Evolutionary conservation across 2,113 vertebrate genomes (phyloP).

Genomic region (Laticauda laticaudata): DNA sequence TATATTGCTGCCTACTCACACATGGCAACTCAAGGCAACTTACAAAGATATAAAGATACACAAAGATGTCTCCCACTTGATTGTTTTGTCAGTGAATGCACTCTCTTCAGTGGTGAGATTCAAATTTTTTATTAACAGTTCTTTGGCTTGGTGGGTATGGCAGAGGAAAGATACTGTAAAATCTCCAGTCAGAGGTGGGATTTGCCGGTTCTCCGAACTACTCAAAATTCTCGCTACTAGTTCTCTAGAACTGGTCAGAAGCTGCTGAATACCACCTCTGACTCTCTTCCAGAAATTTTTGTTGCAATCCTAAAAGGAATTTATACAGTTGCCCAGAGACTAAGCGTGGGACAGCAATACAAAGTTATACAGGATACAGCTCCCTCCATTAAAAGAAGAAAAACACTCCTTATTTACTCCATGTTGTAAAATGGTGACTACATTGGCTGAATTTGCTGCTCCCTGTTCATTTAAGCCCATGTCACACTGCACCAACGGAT

Average conservation of each 20-base stretch:
- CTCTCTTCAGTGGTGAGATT: too few species aligned
- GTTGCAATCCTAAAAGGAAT: background rate
- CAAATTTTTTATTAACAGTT: too few species aligned
- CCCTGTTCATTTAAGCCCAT: background rate
- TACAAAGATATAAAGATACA: background rate
- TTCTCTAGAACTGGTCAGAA: too few species aligned
- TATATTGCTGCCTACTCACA: background rate
- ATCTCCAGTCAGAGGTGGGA: too few species aligned
- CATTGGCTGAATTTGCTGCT: background rate
- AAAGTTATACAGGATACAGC: background rate
- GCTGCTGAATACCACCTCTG: too few species aligned
- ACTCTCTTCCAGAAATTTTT: background rate
- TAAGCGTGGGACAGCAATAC: background rate
- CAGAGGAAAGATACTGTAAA: too few species aligned
- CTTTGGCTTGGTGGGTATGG: too few species aligned
- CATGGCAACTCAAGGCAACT: too few species aligned
- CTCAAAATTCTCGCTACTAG: too few species aligned
- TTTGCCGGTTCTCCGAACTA: too few species aligned
- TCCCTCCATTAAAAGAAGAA: background rate
- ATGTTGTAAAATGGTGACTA: background rate
- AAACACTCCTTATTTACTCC: background rate
- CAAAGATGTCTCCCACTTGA: background rate
- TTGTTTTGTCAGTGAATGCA: background rate
- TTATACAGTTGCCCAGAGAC: background rate
- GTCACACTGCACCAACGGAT: too few species aligned